phyloP scores from a whole-genome alignment of 2,113 vertebrate species.

The Ciconia boyciana region DNA sequence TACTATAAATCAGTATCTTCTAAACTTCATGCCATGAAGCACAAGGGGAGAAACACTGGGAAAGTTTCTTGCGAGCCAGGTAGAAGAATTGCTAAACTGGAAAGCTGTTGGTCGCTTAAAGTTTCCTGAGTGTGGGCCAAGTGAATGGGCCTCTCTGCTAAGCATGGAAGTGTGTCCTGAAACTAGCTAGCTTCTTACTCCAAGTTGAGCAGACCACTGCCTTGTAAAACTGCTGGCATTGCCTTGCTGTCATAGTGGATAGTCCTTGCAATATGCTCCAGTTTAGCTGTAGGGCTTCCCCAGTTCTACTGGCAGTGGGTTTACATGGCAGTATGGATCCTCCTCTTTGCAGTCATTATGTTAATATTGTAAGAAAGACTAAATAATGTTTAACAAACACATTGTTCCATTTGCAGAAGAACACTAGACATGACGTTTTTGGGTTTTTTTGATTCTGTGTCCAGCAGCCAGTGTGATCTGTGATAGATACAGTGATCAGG shows the following conservation, averaged over 20 bases:
- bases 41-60: neutral
- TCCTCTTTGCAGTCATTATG: neutral
- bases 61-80: neutral
- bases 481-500: neutral
- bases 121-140: neutral
- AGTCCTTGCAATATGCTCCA: neutral
- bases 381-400: neutral
- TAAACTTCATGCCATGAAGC: neutral
- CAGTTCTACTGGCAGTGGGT: neutral
- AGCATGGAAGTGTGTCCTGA: neutral
- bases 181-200: neutral
- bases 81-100: neutral
- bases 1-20: neutral
- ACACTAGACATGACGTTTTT: neutral
- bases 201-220: accelerated
- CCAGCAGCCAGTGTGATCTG: neutral
- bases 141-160: neutral
- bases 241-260: neutral
- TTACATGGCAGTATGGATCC: neutral
- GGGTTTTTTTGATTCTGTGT: no score
- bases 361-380: neutral
- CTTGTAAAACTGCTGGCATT: neutral
- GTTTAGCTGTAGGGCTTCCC: neutral
- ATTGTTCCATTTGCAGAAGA: neutral
- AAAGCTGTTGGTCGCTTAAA: neutral